phyloP scores from a whole-genome alignment of 2,113 vertebrate species.

The Paracanthobrama guichenoti region DNA sequence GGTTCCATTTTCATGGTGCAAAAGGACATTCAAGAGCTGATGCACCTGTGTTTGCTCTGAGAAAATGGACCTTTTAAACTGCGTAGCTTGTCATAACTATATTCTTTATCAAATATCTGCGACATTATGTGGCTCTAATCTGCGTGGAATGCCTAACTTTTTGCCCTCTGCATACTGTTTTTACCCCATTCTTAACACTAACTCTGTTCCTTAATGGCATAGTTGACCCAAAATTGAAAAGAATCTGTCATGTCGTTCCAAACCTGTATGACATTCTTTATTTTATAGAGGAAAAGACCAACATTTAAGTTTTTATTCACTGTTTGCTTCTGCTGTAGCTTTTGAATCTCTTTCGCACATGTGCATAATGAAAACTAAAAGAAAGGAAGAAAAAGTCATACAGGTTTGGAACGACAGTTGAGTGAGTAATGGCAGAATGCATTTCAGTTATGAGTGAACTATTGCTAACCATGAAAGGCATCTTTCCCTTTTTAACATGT shows the following conservation, averaged over 20 bases:
- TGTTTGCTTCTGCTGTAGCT: neutral
- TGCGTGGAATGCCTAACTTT: neutral
- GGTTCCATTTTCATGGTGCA: constrained; percentile 48
- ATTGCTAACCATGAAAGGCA: neutral
- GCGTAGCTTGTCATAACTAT: neutral
- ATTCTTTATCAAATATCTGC: neutral
- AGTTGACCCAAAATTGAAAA: neutral
- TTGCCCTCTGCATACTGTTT: neutral
- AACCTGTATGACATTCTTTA: neutral
- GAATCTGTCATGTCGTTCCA: neutral
- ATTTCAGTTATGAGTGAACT: neutral
- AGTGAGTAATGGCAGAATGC: neutral
- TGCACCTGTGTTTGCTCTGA: constrained; percentile 16
- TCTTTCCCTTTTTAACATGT: neutral
- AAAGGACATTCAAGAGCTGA: neutral
- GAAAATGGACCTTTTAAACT: constrained; percentile 51
- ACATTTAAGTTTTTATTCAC: neutral
- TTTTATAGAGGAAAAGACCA: neutral
- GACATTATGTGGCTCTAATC: neutral
- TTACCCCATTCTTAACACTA: neutral
- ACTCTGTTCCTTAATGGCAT: neutral
- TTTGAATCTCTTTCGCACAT: neutral
- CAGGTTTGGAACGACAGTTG: neutral
- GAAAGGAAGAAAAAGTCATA: neutral
- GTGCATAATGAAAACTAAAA: neutral